Conservation (phyloP, 2,113 vertebrate species). For the Blennius ocellaris region DNA sequence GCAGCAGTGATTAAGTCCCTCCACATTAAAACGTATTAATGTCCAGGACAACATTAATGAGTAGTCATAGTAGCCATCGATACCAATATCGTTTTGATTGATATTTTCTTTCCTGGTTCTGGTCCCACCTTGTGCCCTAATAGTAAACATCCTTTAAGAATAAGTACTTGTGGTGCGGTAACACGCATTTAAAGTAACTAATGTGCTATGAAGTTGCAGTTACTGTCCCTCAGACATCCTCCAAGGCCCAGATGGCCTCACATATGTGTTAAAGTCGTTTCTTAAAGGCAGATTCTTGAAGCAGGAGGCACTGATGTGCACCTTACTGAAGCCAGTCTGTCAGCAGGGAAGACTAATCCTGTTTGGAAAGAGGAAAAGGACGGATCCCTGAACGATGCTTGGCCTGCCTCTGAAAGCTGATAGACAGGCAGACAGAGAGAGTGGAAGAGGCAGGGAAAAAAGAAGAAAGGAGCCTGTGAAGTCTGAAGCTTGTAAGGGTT, state of each 20-base stretch:
- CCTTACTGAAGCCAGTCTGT: slow-evolving; percentile 58
- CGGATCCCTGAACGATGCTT: slow-evolving; percentile 54
- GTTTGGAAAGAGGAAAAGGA: slow-evolving; percentile 52
- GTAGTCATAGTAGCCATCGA: no score
- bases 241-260: slow-evolving; percentile 12
- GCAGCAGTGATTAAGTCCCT: no score
- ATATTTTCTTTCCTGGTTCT: no score
- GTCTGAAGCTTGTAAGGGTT: slow-evolving; percentile 54
- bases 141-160: no score
- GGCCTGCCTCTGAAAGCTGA: slow-evolving; percentile 46
- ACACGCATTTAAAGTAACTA: background rate
- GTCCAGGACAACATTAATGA: no score
- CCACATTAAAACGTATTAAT: no score
- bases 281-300: slow-evolving; percentile 49
- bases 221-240: background rate
- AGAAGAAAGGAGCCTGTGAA: slow-evolving; percentile 54
- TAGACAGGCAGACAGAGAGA: slow-evolving; percentile 41
- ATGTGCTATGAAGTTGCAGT: background rate
- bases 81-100: no score
- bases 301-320: slow-evolving; percentile 63
- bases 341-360: slow-evolving; percentile 69
- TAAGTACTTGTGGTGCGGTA: no score
- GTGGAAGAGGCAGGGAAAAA: slow-evolving; percentile 13
- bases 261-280: slow-evolving; percentile 24
- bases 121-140: no score